Evolutionary conservation across 2,888 invertebrate species (phyloP), one percentile per base, ranked within the genome.

Genomic region (Nomada hirtipes): DNA sequence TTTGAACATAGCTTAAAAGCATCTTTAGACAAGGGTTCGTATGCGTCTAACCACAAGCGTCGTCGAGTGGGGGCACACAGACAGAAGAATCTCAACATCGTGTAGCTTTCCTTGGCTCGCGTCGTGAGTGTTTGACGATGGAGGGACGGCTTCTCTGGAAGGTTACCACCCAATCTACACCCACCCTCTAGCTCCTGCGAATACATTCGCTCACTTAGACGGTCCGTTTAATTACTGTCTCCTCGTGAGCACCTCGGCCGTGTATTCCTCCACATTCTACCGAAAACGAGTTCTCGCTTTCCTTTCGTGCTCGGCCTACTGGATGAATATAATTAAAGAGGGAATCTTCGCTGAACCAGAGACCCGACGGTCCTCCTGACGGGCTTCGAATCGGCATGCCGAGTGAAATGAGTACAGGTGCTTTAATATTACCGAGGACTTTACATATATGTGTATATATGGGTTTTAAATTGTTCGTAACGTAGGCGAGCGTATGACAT

Each of bases 191-290:
- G 11, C 47, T 9, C 53, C 36, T 29, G 26, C 23, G 68, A 36
- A 69, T 61, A 47, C 65, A 53, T 73, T 64, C 77, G 68, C 63
- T 74, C 67, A 36, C 67, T 72, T 68, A 78, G 67, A 78, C 50
- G 65, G 65, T 50, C 69, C 61, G 29, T 78, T 82, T 82, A 82
- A 82, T 82, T 82, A 70, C 70, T 78, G 67, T 53, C 67, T 71
- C 55, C 11, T 26, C 18, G 61, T 50, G 59, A 59, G 55, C 47
- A 0, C 18, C 71, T 15, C 60, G 50, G 36, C 64, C 53, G 36
- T 50, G 65, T 20, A 11, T 26, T 52, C 20, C 52, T 13, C 18
- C 57, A 29, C 60, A 44, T 65, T 42, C 59, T 11, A 26, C 29
- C 36, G 36, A 50, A 20, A 44, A 73, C 55, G 52, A 74, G 63